phyloP scores from a whole-genome alignment of 2,888 invertebrate species.

The Pristionchus arcanus region DNA sequence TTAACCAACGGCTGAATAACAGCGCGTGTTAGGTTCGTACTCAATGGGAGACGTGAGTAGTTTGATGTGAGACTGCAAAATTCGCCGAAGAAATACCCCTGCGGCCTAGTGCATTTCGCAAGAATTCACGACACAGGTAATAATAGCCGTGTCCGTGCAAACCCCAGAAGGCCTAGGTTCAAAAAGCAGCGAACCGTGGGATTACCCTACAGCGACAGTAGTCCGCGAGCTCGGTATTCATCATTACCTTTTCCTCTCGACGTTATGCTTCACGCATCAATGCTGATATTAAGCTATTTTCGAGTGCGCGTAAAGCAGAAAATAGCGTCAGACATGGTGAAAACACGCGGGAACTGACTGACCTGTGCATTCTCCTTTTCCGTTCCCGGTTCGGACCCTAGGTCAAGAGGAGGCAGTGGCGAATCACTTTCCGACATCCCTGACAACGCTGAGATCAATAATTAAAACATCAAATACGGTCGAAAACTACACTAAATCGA shows the following conservation, averaged over 20 bases:
- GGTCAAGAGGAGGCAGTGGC: background rate
- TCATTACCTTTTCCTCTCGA: background rate
- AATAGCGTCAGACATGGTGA: background rate
- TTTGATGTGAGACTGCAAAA: background rate
- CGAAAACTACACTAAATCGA: background rate
- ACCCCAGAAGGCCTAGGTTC: background rate
- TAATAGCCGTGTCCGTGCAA: background rate
- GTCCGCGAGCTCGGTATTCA: background rate
- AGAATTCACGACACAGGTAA: background rate
- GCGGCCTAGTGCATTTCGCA: background rate
- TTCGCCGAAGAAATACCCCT: background rate
- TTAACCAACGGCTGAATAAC: background rate
- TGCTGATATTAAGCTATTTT: constrained; percentile 20
- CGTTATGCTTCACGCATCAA: background rate
- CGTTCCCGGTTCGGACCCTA: background rate
- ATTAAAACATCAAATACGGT: background rate
- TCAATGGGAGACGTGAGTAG: background rate
- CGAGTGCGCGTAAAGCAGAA: background rate
- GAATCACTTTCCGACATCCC: constrained; percentile 46
- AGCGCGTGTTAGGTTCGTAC: background rate
- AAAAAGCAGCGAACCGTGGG: background rate
- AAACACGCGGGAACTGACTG: background rate
- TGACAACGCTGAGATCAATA: background rate
- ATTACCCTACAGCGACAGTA: background rate
- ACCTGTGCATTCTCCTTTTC: constrained; percentile 49